phyloP scores from a whole-genome alignment of 2,888 invertebrate genomes.

The Fragum fragum region DNA sequence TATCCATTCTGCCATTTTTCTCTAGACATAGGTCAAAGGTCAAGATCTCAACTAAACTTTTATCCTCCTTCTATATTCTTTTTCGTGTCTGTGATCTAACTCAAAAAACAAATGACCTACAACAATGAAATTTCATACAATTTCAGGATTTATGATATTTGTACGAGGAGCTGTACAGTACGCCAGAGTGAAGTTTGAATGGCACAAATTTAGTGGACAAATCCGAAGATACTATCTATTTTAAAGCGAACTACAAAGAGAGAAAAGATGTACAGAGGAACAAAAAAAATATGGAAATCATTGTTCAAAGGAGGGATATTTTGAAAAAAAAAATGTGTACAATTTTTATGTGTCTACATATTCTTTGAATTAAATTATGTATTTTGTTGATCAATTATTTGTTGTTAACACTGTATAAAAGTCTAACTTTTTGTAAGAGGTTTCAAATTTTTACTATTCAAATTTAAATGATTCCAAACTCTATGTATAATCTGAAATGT shows the following conservation, averaged over 20 bases:
- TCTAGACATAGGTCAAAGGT: too few relatives aligned
- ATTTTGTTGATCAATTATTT: neutral
- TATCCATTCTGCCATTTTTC: too few relatives aligned
- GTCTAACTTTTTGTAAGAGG: neutral
- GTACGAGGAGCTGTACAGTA: slow-evolving; percentile 85
- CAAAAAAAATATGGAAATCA: slow-evolving; percentile 8
- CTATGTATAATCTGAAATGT: too few relatives aligned
- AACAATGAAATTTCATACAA: too few relatives aligned
- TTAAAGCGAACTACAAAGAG: slow-evolving; percentile 18
- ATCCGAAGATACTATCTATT: slow-evolving; percentile 68
- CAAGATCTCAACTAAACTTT: too few relatives aligned
- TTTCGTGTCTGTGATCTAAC: too few relatives aligned
- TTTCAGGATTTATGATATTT: slow-evolving; percentile 85
- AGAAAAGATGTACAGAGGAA: neutral
- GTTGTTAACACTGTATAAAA: neutral
- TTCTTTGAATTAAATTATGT: slow-evolving; percentile 23
- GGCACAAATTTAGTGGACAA: slow-evolving; percentile 78
- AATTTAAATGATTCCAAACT: too few relatives aligned
- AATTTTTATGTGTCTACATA: slow-evolving; percentile 4
- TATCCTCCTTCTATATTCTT: too few relatives aligned
- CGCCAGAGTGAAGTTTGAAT: slow-evolving; percentile 84
- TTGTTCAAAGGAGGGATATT: slow-evolving; percentile 8
- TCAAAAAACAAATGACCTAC: too few relatives aligned
- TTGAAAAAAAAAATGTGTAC: slow-evolving; percentile 8
- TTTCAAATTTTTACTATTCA: too few relatives aligned